A percentile compares a stretch with the other conserved stretches of the same genome.
Evolutionary conservation across 2,797 vertebrate species (phyloP).

Genomic region (Alosa sapidissima): DNA sequence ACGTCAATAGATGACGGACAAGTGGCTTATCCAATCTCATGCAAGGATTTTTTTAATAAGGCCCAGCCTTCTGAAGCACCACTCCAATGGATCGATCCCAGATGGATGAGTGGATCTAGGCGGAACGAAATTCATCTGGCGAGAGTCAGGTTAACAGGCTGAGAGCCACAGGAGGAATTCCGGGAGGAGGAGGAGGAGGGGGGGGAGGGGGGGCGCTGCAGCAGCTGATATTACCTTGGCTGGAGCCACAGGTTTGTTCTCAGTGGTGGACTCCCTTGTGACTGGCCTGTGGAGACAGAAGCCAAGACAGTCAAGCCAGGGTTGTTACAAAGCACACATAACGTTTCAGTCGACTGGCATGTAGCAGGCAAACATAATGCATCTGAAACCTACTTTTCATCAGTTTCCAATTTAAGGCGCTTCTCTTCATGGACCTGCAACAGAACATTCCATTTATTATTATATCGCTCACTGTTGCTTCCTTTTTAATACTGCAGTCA

Average conservation of each 20-base stretch:
- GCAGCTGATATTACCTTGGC: constrained; percentile 74
- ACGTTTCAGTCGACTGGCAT: too few relatives aligned
- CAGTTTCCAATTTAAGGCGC: constrained; percentile 80
- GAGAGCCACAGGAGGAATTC: neutral
- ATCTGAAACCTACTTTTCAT: constrained; percentile 72
- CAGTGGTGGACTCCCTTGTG: constrained; percentile 68
- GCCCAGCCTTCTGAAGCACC: too few relatives aligned
- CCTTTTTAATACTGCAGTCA: neutral
- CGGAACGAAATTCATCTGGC: too few relatives aligned
- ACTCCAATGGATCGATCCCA: too few relatives aligned
- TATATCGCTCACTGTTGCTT: neutral
- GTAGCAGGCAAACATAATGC: too few relatives aligned
- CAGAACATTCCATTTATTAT: neutral
- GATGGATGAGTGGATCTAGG: too few relatives aligned
- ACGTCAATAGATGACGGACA: too few relatives aligned
- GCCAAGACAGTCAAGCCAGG: neutral
- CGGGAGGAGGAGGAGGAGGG: neutral
- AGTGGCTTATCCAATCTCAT: too few relatives aligned
- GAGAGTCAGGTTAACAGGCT: too few relatives aligned
- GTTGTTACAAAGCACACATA: neutral
- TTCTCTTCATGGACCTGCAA: constrained; percentile 84
- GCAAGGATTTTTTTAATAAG: too few relatives aligned
- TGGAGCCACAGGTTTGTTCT: constrained; percentile 62
- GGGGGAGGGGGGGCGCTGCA: too few relatives aligned
- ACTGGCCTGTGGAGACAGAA: constrained; percentile 61